A percentile compares a stretch with the other conserved stretches of the same genome.
These are phyloP conservation scores for Oriolus oriolus DNA, from an alignment of 2,113 vertebrate species.

Conservation along the genomic window DNA sequence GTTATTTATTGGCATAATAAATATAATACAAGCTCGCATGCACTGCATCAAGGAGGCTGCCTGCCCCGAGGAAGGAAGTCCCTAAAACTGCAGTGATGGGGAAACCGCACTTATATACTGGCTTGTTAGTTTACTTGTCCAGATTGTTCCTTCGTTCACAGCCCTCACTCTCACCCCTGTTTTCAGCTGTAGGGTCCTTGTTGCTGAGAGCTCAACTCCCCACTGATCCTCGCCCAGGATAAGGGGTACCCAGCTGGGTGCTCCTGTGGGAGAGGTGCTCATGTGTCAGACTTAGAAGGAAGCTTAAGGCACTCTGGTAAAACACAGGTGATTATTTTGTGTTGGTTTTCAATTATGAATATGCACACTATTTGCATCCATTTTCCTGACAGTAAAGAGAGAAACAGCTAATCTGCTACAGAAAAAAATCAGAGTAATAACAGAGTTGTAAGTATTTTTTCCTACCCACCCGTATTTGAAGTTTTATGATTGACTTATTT, in stretches of 20 bases:
- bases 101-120: neutral
- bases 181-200: neutral
- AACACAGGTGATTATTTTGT: neutral
- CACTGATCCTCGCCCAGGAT: fast-evolving
- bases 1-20: neutral
- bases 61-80: neutral
- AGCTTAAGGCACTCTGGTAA: neutral
- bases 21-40: neutral
- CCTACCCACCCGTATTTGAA: neutral
- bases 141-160: neutral
- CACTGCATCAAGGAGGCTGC: neutral
- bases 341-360: neutral
- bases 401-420: neutral
- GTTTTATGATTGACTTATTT: neutral
- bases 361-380: neutral
- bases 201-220: neutral
- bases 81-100: neutral
- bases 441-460: neutral
- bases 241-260: neutral
- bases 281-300: neutral
- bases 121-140: neutral
- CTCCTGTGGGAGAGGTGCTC: neutral
- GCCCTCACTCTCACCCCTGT: neutral
- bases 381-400: conserved; percentile 6
- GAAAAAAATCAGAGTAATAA: neutral